phyloP scores from a whole-genome alignment of 2,113 vertebrate species.

The Marmota monax region DNA sequence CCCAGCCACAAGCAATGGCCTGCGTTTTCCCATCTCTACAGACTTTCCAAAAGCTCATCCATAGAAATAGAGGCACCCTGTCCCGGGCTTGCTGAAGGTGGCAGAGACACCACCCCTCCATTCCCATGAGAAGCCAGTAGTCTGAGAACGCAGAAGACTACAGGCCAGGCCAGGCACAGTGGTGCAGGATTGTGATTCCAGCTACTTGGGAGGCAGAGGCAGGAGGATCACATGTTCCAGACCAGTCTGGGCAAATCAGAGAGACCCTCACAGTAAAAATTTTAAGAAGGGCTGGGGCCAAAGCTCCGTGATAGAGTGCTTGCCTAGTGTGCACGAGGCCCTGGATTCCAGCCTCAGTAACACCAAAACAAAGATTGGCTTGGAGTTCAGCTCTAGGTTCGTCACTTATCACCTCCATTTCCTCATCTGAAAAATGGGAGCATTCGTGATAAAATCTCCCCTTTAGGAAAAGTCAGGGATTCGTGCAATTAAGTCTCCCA shows the following conservation, averaged over 20 bases:
- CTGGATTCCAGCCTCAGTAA: neutral
- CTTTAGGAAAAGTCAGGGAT: neutral
- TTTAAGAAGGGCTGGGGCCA: neutral
- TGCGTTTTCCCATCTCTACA: neutral
- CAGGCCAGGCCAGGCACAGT: neutral
- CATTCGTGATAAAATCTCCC: neutral
- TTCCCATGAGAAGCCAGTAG: neutral
- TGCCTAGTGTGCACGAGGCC: too few relatives aligned
- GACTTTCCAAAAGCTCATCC: neutral
- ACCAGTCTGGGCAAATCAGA: neutral
- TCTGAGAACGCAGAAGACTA: neutral
- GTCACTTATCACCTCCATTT: neutral
- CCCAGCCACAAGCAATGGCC: neutral
- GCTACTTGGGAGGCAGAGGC: neutral
- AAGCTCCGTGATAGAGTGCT: neutral
- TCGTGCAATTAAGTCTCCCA: neutral
- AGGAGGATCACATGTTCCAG: neutral
- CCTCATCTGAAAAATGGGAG: neutral
- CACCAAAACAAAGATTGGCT: neutral
- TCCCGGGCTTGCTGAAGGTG: neutral
- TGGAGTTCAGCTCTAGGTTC: neutral
- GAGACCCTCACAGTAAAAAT: neutral
- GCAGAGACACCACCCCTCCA: fast-evolving
- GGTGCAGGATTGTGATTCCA: too few relatives aligned
- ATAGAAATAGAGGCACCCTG: neutral